These are phyloP conservation scores for Danaus plexippus DNA, from an alignment of 1,140 invertebrate genomes.

Conservation along the genomic window DNA sequence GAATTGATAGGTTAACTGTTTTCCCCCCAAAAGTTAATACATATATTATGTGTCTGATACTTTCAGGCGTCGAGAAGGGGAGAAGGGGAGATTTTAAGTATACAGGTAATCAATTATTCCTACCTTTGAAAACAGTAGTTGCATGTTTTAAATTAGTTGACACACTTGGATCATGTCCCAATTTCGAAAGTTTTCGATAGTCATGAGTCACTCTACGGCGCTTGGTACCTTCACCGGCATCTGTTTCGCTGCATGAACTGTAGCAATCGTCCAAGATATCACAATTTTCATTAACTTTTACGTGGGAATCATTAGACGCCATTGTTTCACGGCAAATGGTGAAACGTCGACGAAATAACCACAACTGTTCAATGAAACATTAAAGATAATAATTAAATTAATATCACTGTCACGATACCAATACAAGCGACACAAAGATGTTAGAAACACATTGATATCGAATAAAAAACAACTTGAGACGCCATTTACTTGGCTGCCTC, in stretches of 20 bases:
- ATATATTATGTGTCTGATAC: conserved; percentile 8
- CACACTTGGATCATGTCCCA: conserved; percentile 62
- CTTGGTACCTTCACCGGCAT: conserved; percentile 56
- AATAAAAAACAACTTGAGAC: conserved; percentile 71
- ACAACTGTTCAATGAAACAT: conserved; percentile 51
- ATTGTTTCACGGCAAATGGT: conserved; percentile 55
- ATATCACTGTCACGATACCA: conserved; percentile 36
- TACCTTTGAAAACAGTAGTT: conserved; percentile 57
- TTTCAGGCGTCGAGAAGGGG: conserved; percentile 8
- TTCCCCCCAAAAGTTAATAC: conserved; percentile 62
- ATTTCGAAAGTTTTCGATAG: conserved; percentile 61
- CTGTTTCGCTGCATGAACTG: conserved; percentile 37
- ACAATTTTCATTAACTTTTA: conserved; percentile 63
- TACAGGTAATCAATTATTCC: conserved; percentile 22
- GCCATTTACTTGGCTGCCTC: conserved; percentile 65
- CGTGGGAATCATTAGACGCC: conserved; percentile 61
- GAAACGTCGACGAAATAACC: conserved; percentile 43
- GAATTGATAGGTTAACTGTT: conserved; percentile 57
- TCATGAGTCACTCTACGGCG: conserved; percentile 62
- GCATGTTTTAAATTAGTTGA: conserved; percentile 51
- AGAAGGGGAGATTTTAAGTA: conserved; percentile 13
- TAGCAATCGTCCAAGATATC: conserved; percentile 42
- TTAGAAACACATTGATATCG: conserved; percentile 58
- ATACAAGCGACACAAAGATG: conserved; percentile 36
- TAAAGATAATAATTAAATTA: conserved; percentile 29